Base-by-base conservation (phyloP, 2,113 vertebrate genomes). In the Rousettus leschenaultii region DNA sequence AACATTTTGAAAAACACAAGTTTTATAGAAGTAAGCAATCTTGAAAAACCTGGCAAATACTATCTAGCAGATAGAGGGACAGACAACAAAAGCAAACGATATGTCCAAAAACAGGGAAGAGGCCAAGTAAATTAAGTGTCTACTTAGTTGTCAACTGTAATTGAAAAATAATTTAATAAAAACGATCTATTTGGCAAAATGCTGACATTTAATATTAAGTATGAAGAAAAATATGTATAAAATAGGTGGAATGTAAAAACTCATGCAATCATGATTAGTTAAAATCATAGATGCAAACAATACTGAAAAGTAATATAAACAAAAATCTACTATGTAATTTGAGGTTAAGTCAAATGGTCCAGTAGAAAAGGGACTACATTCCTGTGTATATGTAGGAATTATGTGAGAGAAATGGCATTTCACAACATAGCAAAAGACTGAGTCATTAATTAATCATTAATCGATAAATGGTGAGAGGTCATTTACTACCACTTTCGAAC, bases 201-300 rank as follows among this genome's bases (percentile, higher is more conserved):
- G 35, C 6, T n/a, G 15, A 40, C 35, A 71, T 84, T 80, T 92
- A 80, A 94, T 73, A 65, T 13, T 80, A 92, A 59, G 6, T 38
- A 90, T 45, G 6, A 80, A 84, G n/a, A 28, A 45, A 96, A 91
- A 90, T 35, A 71, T 2, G 6, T 70, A 26, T 33, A 89, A 84
- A 48, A 63, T 71, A 86, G 66, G 18, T 43, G 26, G 5, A 38
- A 88, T 45, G 24, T 43, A 63, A 68, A 96, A 83, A 28, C n/a
- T 55, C 14, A 86, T 18, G 68, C 71, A 71, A 66, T 48, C 26
- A 85, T 92, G 22, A 82, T 74, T 79, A 68, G 11, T 22, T 91
- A 88, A 92, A 92, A 92, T 90, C 33, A 28, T 35, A 92, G 74
- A 63, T 6, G 86, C 12, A 57, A 84, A 89, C 30, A 90, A 82